These are phyloP conservation scores for Pomatorhinus ruficollis DNA, from an alignment of 2,113 vertebrate species.

Conservation along the genomic window DNA sequence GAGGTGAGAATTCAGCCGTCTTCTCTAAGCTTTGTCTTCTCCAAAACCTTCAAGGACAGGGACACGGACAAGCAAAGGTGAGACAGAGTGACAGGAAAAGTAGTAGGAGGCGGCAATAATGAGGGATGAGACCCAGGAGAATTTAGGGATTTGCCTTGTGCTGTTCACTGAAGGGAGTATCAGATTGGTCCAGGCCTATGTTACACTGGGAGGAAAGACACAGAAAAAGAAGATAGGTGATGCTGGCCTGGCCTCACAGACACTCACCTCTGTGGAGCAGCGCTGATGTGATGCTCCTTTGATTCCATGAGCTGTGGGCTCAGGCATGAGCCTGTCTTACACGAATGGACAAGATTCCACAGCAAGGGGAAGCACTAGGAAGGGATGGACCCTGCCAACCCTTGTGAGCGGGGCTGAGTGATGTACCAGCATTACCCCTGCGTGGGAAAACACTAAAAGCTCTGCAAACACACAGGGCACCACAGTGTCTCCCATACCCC, in stretches of 20 bases:
- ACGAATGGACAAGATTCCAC: neutral
- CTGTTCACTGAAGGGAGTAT: neutral
- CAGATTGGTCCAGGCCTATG: neutral
- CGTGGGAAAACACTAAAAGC: rapidly evolving
- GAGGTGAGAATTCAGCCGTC: neutral
- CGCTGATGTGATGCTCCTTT: neutral
- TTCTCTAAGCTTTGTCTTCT: neutral
- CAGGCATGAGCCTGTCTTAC: neutral
- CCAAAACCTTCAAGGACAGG: neutral
- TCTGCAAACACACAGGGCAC: neutral
- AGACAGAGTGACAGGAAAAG: neutral
- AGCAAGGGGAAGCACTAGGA: neutral
- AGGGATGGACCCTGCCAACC: neutral
- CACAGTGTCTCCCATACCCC: neutral
- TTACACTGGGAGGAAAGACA: neutral
- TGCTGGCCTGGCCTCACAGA: neutral
- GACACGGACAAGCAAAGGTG: neutral
- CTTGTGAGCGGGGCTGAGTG: neutral
- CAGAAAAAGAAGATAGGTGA: neutral
- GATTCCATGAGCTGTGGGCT: neutral
- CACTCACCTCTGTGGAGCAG: neutral
- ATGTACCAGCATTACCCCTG: neutral
- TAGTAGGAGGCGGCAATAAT: neutral
- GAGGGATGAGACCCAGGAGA: neutral
- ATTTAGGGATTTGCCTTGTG: neutral